These are phyloP conservation scores for Sanderia malayensis DNA, from an alignment of 30 jellyfish, hydroid and myxozoan genomes.

Conservation along the genomic window DNA sequence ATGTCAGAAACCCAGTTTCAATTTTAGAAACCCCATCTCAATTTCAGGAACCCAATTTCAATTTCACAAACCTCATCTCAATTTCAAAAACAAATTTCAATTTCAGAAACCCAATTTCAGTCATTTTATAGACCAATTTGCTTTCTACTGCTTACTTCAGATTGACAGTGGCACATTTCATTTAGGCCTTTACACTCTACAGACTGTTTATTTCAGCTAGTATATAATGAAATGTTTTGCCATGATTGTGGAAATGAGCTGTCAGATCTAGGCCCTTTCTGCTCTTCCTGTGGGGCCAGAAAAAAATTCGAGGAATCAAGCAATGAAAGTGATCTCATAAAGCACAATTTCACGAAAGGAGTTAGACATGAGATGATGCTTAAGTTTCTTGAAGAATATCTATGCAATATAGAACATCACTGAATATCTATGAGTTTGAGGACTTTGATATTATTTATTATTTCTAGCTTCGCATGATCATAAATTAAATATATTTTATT, in stretches of 20 bases:
- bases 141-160: not conserved
- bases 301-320: not conserved
- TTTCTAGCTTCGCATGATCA: no score
- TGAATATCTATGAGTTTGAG: not conserved
- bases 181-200: constrained; percentile 2
- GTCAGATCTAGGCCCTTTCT: constrained; percentile 2
- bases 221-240: not conserved
- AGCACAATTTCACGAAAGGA: not conserved
- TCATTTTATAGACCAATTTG: not conserved
- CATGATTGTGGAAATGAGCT: not conserved
- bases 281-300: constrained; percentile 3
- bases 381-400: not conserved
- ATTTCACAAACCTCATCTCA: not conserved
- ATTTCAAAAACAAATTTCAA: not conserved
- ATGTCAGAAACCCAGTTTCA: no score
- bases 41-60: not conserved
- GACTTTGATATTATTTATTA: not conserved
- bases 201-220: not conserved
- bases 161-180: not conserved
- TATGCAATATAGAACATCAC: not conserved
- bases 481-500: no score
- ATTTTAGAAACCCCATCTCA: no score
- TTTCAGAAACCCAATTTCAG: not conserved
- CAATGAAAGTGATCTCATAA: constrained; percentile 1
- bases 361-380: not conserved